Base-by-base conservation (phyloP, 1,140 invertebrate genomes). In the Spodoptera frugiperda region DNA sequence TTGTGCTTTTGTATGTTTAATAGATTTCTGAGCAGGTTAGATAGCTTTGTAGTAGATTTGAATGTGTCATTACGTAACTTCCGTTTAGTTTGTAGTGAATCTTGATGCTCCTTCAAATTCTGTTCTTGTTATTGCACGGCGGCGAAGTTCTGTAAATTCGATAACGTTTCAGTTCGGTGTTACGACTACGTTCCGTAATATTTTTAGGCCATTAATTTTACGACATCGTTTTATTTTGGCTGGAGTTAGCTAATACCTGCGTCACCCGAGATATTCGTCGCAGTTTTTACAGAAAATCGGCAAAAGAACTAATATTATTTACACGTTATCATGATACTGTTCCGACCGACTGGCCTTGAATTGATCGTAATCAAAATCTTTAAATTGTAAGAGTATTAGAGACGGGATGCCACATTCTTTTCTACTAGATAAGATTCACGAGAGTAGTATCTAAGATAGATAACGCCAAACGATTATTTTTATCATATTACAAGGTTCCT, bases 81-180 rank as follows among this genome's bases (percentile, higher is more conserved):
- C 15, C 15, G 33, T 63, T 19, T 17, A 63, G 59, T 63, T 39
- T 39, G n/a, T 63, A 63, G 9, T 17, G 17, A 63, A 63, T 63
- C 33, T 63, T 19, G 59, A 17, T 63, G 33, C 59, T 63, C 33
- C 59, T 63, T 63, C 30, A 63, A 15, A 63, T 63, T 63, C 59
- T 61, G 59, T 33, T 44, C 59, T 44, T 15, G 59, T 63, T 33
- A 63, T 15, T 44, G 33, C 59, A 44, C 59, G 44, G 33, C 59
- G 44, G 59, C 59, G 59, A 63, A 44, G 30, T 63, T 63, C 59
- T 63, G 59, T 63, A 39, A 63, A 63, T 63, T 63, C 59, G 59
- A 63, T 63, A 63, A 63, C 33, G 33, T 44, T 44, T 9, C 59
- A 63, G 59, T 63, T 61, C 33, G 59, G 33, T 19, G 33, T 63